A percentile compares a stretch with the other conserved stretches of the same genome.
Conservation (phyloP, 1,140 invertebrate species). For the Drosophila miranda region DNA sequence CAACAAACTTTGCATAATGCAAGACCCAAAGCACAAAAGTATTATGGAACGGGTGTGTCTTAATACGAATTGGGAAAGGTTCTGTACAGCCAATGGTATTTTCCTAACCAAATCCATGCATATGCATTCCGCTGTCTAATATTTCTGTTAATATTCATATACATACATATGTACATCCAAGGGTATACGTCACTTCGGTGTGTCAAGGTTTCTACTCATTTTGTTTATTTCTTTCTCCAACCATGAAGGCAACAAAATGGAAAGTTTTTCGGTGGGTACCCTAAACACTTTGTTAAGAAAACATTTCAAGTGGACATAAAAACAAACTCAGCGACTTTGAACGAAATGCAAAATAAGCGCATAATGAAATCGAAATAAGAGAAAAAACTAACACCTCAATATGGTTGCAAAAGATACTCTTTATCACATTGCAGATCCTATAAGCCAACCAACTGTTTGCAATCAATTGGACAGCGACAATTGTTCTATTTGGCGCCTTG, state of each 20-base stretch:
- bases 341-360: constrained; percentile 35
- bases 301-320: constrained; percentile 42
- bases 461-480: constrained; percentile 33
- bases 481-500: constrained; percentile 17
- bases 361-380: constrained; percentile 13
- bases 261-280: constrained; percentile 35
- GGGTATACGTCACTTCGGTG: constrained; percentile 24
- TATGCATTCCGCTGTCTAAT: too few relatives aligned
- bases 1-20: constrained; percentile 4
- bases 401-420: constrained; percentile 27
- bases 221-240: constrained; percentile 27
- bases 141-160: not conserved
- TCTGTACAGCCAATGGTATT: not conserved
- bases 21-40: not conserved
- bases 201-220: constrained; percentile 22
- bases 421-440: not conserved
- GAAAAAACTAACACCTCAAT: constrained; percentile 16
- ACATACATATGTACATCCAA: not conserved
- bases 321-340: constrained; percentile 12
- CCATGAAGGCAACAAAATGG: constrained; percentile 42
- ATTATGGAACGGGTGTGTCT: not conserved
- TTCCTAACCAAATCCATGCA: too few relatives aligned
- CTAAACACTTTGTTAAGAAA: constrained; percentile 17
- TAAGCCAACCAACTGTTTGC: constrained; percentile 5
- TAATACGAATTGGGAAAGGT: not conserved